Evolutionary conservation across 1,140 invertebrate genomes (phyloP).

Genomic region (Cotesia vestalis): DNA sequence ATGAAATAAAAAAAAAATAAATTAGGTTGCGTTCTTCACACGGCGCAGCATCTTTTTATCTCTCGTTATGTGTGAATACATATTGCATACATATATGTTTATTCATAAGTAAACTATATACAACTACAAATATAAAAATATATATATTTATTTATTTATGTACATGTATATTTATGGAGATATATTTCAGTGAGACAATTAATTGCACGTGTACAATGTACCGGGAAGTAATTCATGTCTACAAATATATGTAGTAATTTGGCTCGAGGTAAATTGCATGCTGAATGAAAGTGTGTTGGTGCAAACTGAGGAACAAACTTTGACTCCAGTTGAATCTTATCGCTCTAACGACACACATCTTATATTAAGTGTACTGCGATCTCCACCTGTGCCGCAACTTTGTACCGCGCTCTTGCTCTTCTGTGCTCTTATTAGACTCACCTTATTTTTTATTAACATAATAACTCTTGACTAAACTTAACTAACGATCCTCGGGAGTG

Average conservation of each 20-base stretch:
- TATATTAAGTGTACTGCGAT: constrained; percentile 28
- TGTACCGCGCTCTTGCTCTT: neutral
- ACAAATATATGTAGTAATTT: constrained; percentile 36
- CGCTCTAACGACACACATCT: constrained; percentile 43
- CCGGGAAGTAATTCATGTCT: constrained; percentile 37
- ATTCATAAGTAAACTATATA: neutral
- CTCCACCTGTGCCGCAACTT: neutral
- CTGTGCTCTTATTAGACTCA: too few species aligned
- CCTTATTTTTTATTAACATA: too few species aligned
- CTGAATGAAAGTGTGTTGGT: constrained; percentile 41
- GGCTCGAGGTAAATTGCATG: constrained; percentile 22
- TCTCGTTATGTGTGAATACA: neutral
- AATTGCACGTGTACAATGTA: constrained; percentile 26
- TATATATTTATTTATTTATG: constrained; percentile 10
- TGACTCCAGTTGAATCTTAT: constrained; percentile 52
- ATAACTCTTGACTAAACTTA: neutral
- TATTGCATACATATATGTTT: neutral
- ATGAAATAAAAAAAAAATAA: too few species aligned
- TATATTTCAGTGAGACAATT: constrained; percentile 5
- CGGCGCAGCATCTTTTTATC: too few species aligned
- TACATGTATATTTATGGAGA: neutral
- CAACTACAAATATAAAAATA: constrained; percentile 4
- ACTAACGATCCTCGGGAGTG: neutral
- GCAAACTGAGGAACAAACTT: constrained; percentile 35
- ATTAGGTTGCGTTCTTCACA: too few species aligned